These are phyloP conservation scores for Brachypodius melanocephalos DNA, from an alignment of 2,113 vertebrate genomes.

Conservation along the genomic window DNA sequence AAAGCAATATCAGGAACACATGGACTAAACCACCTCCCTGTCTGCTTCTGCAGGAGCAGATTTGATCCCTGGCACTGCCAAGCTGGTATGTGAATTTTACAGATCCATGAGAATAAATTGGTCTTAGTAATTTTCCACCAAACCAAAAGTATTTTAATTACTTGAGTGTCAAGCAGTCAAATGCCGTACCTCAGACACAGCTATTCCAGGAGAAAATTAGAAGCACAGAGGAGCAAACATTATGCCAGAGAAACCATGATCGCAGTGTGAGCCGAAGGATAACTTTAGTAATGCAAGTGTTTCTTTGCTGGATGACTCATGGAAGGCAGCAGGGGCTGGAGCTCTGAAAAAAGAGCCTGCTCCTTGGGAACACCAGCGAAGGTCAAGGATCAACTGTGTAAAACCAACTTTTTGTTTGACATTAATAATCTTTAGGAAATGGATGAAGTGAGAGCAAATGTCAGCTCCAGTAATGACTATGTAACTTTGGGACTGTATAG, in stretches of 20 bases:
- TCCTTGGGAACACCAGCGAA: slow-evolving; percentile 23
- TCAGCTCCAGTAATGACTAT: slow-evolving; percentile 39
- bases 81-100: neutral
- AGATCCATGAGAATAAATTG: neutral
- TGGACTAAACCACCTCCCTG: neutral
- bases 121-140: neutral
- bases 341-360: slow-evolving; percentile 5
- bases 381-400: slow-evolving; percentile 45
- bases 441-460: slow-evolving; percentile 54
- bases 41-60: neutral
- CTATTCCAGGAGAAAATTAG: slow-evolving; percentile 41
- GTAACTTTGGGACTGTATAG: neutral
- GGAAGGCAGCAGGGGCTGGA: slow-evolving; percentile 1
- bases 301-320: slow-evolving; percentile 59
- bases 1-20: neutral
- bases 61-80: neutral
- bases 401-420: slow-evolving; percentile 46
- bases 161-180: neutral
- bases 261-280: neutral
- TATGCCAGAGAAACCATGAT: neutral
- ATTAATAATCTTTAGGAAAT: slow-evolving; percentile 59
- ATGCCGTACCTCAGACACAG: neutral
- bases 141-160: neutral
- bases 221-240: slow-evolving; percentile 33
- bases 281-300: slow-evolving; percentile 38